Evolutionary conservation across 37 sponge, comb jelly and placozoan genomes (phyloP).

Genomic region (Bolinopsis microptera): DNA sequence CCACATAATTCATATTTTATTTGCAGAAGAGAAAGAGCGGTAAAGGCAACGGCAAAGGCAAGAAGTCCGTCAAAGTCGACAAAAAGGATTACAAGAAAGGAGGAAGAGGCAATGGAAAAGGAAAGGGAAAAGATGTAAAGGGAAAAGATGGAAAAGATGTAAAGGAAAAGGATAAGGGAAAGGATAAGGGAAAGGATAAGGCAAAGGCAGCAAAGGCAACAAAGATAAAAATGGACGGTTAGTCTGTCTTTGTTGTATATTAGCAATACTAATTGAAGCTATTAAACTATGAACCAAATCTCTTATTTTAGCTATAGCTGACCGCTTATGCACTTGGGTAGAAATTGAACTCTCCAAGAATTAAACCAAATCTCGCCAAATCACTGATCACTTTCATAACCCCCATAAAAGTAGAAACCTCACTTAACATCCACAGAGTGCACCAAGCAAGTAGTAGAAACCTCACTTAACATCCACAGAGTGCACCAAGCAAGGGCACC

Average conservation of each 20-base stretch:
- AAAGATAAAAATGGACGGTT: background rate
- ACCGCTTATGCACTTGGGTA: too few species aligned
- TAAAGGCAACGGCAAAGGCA: background rate
- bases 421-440: too few species aligned
- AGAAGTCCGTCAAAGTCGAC: background rate
- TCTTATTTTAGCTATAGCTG: too few species aligned
- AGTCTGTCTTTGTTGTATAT: too few species aligned
- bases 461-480: background rate
- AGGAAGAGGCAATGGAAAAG: background rate
- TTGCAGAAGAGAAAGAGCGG: background rate
- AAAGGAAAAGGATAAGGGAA: background rate
- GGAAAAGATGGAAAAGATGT: background rate
- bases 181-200: background rate
- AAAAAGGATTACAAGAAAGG: background rate
- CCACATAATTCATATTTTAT: background rate
- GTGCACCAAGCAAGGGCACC: constrained; percentile 41
- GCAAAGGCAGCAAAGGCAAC: background rate
- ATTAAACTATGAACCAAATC: too few species aligned
- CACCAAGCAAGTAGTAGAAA: too few species aligned
- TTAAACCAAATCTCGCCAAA: too few species aligned
- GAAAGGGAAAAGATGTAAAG: background rate
- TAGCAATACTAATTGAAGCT: too few species aligned
- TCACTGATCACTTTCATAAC: too few species aligned
- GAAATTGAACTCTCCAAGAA: too few species aligned
- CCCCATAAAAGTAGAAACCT: too few species aligned